Percentiles rank a stretch among this genome's conserved stretches.
Conservation (phyloP, 2,113 vertebrate genomes). For the Campylomormyrus tamandua region DNA sequence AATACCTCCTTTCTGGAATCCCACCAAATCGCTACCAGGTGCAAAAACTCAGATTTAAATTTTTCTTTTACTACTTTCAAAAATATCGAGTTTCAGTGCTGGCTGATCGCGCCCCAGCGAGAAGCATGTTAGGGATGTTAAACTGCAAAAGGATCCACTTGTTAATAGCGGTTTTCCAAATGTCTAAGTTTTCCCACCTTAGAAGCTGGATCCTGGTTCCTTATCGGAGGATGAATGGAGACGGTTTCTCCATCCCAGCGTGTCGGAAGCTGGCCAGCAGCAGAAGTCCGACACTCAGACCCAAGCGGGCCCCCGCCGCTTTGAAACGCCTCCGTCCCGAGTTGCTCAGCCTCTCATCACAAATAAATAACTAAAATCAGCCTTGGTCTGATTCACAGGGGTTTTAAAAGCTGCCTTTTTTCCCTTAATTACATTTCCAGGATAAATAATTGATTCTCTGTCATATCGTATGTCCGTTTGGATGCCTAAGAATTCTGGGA, state of each 20-base stretch:
- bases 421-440: background rate
- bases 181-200: background rate
- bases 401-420: background rate
- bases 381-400: background rate
- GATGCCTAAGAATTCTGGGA: background rate
- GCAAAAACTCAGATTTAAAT: background rate
- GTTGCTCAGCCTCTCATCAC: background rate
- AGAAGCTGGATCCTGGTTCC: background rate
- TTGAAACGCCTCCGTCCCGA: background rate
- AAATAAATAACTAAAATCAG: background rate
- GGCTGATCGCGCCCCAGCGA: background rate
- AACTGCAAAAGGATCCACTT: background rate
- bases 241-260: background rate
- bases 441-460: background rate
- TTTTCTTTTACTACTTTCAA: background rate
- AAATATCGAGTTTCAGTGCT: background rate
- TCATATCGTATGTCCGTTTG: background rate
- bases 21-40: background rate
- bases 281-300: background rate
- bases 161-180: background rate
- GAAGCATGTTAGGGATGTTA: background rate
- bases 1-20: background rate
- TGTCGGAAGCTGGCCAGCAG: background rate
- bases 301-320: background rate
- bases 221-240: background rate